Conservation (phyloP, 2,797 vertebrate species). For the Pseudomugil gertrudae region DNA sequence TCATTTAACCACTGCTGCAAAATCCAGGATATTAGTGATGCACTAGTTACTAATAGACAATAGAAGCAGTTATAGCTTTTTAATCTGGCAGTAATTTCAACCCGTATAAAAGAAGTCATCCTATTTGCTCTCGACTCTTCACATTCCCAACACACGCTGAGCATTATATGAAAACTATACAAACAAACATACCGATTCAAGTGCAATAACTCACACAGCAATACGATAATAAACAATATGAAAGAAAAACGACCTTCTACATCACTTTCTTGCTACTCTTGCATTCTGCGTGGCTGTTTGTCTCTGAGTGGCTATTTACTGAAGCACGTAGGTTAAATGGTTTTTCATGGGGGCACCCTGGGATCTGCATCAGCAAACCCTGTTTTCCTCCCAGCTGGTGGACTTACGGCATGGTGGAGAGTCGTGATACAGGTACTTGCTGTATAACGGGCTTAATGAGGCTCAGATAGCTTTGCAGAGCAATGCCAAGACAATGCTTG, state of each 20-base stretch:
- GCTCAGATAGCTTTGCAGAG: constrained; percentile 30
- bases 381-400: constrained; percentile 44
- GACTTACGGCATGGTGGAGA: constrained; percentile 35
- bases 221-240: constrained; percentile 33
- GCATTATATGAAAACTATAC: not conserved
- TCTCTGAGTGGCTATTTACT: constrained; percentile 67
- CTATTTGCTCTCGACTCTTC: not conserved
- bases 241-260: constrained; percentile 57
- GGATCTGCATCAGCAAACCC: constrained; percentile 79
- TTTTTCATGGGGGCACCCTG: constrained; percentile 77
- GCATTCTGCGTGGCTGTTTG: constrained; percentile 53
- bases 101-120: not conserved
- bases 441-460: constrained; percentile 50
- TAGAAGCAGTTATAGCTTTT: not conserved
- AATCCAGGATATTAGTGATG: constrained; percentile 4
- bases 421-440: constrained; percentile 28
- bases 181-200: constrained; percentile 23
- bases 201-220: constrained; percentile 23
- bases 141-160: constrained; percentile 3
- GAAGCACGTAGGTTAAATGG: constrained; percentile 75
- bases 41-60: not conserved
- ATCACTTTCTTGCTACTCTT: constrained; percentile 60
- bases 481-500: constrained; percentile 31
- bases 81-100: constrained; percentile 1
- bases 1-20: constrained; percentile 22